phyloP scores from a whole-genome alignment of 1,140 invertebrate genomes.

The Heliconius eleuchia region DNA sequence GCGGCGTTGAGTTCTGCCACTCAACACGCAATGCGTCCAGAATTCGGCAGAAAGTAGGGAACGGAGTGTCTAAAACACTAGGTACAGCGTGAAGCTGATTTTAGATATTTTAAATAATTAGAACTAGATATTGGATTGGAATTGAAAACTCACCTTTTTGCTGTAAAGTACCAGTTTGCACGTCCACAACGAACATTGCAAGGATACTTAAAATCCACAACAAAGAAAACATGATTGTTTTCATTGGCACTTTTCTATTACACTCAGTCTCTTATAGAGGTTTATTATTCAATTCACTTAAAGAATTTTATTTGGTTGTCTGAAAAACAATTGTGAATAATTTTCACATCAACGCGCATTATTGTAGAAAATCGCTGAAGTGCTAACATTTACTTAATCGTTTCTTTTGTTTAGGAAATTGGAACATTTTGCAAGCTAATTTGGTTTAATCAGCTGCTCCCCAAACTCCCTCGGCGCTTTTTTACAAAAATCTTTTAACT shows the following conservation, averaged over 20 bases:
- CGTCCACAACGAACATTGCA: constrained; percentile 55
- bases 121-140: not conserved
- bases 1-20: no score
- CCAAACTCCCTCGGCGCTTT: not conserved
- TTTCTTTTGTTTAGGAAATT: constrained; percentile 30
- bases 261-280: constrained; percentile 12
- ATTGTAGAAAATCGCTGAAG: constrained; percentile 29
- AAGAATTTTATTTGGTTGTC: constrained; percentile 21
- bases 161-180: constrained; percentile 54
- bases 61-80: no score
- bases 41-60: no score
- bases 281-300: constrained; percentile 26
- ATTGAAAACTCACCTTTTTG: constrained; percentile 50
- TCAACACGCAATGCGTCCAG: no score
- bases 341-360: constrained; percentile 31
- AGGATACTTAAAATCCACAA: constrained; percentile 55
- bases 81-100: no score
- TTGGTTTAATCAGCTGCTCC: constrained; percentile 26
- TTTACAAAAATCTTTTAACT: not conserved
- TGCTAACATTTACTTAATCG: constrained; percentile 35
- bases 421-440: constrained; percentile 27
- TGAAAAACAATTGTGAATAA: constrained; percentile 34
- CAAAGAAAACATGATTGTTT: constrained; percentile 43
- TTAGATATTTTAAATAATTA: no score
- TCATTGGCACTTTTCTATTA: constrained; percentile 10